Evolutionary conservation across 2,888 invertebrate genomes (phyloP).

Genomic region (Ochlodes sylvanus): DNA sequence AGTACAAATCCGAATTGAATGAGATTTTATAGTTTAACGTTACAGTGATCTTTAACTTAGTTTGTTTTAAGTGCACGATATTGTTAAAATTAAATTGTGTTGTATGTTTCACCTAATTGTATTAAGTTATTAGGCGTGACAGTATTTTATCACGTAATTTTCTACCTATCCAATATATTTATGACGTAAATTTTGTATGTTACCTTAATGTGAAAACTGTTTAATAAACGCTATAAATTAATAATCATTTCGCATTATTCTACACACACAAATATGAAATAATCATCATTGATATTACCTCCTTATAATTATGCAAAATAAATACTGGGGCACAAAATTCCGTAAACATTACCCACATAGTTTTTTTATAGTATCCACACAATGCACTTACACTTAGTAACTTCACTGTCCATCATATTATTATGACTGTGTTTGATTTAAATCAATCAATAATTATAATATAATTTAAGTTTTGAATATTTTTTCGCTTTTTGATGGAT

Average conservation of each 20-base stretch:
- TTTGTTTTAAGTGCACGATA: conserved; percentile 82
- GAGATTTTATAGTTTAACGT: conserved; percentile 83
- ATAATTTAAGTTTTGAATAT: neutral
- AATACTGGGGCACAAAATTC: conserved; percentile 18
- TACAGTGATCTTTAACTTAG: conserved; percentile 82
- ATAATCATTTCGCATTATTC: conserved; percentile 80
- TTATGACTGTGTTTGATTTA: neutral
- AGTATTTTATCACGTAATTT: conserved; percentile 78
- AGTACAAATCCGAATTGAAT: conserved; percentile 84
- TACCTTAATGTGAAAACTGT: conserved; percentile 81
- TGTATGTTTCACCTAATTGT: conserved; percentile 83
- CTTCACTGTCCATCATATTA: conserved; percentile 58
- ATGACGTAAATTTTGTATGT: conserved; percentile 79
- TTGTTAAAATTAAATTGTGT: conserved; percentile 82
- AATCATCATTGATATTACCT: conserved; percentile 27
- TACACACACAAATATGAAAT: conserved; percentile 55
- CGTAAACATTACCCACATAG: conserved; percentile 31
- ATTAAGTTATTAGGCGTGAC: conserved; percentile 81
- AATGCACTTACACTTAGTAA: conserved; percentile 59
- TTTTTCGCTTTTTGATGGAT: conserved; percentile 53
- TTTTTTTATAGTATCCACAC: conserved; percentile 46
- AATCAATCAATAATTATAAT: neutral
- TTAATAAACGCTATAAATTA: conserved; percentile 83
- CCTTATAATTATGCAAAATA: conserved; percentile 8
- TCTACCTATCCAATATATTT: conserved; percentile 79